A percentile compares a stretch with the other conserved stretches of the same genome.
These are phyloP conservation scores for Synchiropus splendidus DNA, from an alignment of 2,113 vertebrate species.

Conservation along the genomic window DNA sequence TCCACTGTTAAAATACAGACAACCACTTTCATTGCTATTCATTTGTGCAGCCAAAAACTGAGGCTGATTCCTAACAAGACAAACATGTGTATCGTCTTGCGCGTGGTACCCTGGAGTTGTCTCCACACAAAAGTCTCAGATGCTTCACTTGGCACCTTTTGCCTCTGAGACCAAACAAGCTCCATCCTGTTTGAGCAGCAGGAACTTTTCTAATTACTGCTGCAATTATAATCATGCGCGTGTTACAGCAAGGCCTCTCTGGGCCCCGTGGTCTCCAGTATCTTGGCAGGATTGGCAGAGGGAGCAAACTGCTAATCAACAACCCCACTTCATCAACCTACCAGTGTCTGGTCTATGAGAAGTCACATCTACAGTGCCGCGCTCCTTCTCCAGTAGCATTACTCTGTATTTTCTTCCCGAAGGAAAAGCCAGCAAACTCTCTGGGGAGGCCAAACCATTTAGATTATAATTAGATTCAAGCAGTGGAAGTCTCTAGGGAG, in stretches of 20 bases:
- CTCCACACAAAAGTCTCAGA: conserved; percentile 17
- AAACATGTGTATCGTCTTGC: conserved; percentile 1
- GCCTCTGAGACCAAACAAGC: conserved; percentile 42
- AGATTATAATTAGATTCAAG: conserved; percentile 17
- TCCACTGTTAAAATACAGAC: no score
- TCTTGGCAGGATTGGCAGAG: conserved; percentile 28
- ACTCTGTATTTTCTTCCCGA: conserved; percentile 20
- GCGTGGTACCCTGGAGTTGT: conserved; percentile 5
- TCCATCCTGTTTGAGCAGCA: conserved; percentile 24
- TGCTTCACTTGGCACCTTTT: conserved; percentile 47
- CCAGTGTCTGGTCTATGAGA: conserved; percentile 27
- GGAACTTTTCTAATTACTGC: conserved; percentile 57
- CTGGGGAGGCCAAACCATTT: conserved; percentile 12
- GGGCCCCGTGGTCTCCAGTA: conserved; percentile 28
- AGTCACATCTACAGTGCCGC: conserved; percentile 35
- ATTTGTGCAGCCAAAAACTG: no score
- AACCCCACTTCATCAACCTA: conserved; percentile 36
- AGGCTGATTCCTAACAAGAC: not conserved
- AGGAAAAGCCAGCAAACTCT: conserved; percentile 13
- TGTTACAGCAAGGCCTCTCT: conserved; percentile 29
- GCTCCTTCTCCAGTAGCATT: conserved; percentile 39
- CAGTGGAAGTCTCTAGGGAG: conserved; percentile 2
- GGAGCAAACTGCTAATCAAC: conserved; percentile 47
- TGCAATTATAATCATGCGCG: conserved; percentile 60
- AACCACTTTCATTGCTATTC: no score